These are phyloP conservation scores for Euwallacea similis DNA, from an alignment of 1,140 invertebrate genomes.

Conservation along the genomic window DNA sequence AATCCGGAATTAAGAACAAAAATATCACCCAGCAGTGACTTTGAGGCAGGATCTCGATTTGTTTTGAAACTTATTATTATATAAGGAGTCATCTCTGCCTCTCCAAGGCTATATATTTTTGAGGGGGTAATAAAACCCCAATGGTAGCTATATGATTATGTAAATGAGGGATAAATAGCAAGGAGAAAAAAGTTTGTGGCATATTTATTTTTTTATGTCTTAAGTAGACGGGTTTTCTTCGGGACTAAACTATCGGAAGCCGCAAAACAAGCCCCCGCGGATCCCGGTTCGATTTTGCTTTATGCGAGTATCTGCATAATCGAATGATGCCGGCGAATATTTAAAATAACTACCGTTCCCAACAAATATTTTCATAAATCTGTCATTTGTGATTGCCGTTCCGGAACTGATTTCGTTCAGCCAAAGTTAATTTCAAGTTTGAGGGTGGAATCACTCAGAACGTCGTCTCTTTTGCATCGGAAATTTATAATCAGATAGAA, in stretches of 20 bases:
- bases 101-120: slow-evolving; percentile 4
- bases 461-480: neutral
- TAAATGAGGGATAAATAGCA: slow-evolving; percentile 30
- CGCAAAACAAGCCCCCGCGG: slow-evolving; percentile 38
- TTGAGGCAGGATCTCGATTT: neutral
- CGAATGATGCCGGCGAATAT: slow-evolving; percentile 54
- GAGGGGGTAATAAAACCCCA: slow-evolving; percentile 22
- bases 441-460: slow-evolving; percentile 9
- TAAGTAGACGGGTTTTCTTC: slow-evolving; percentile 32
- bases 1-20: slow-evolving; percentile 28
- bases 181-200: slow-evolving; percentile 20
- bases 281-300: slow-evolving; percentile 41
- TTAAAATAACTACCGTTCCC: slow-evolving; percentile 54
- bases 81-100: no score
- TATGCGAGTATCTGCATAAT: slow-evolving; percentile 53
- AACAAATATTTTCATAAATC: slow-evolving; percentile 57
- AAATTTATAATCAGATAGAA: slow-evolving; percentile 1
- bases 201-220: slow-evolving; percentile 30
- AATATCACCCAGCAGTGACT: slow-evolving; percentile 10
- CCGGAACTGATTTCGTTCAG: slow-evolving; percentile 46
- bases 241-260: slow-evolving; percentile 26
- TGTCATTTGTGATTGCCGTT: slow-evolving; percentile 53
- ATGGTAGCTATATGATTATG: slow-evolving; percentile 15
- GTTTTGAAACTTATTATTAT: no score
- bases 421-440: slow-evolving; percentile 37